These are phyloP conservation scores for Trissonchulus sp. DNA, from an alignment of 2,888 invertebrate genomes.

Conservation along the genomic window DNA sequence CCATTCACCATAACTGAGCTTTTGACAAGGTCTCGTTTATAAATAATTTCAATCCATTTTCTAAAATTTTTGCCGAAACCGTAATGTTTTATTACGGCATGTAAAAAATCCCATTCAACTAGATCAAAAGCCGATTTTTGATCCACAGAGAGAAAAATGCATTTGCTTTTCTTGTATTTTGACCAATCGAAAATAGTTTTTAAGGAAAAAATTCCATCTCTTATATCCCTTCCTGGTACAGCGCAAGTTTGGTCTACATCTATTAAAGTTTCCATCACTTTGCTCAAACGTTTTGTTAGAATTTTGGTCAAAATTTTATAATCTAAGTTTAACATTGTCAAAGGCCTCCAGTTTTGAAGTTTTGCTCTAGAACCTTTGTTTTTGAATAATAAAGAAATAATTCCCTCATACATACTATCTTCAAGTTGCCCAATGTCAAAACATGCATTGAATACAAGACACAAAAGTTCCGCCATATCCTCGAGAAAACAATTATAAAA, in stretches of 20 bases:
- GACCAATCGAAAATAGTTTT: not conserved
- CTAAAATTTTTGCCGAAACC: conserved; percentile 1
- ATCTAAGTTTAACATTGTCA: conserved; percentile 24
- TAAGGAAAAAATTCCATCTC: conserved; percentile 1
- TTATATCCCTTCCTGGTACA: conserved; percentile 25
- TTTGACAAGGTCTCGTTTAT: not conserved
- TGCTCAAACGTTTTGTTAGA: not conserved
- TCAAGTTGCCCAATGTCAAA: not conserved
- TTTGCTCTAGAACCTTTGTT: conserved; percentile 13
- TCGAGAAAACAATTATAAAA: not conserved
- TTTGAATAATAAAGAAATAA: conserved; percentile 27
- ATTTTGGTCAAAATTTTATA: conserved; percentile 26
- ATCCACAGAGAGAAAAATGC: conserved; percentile 11
- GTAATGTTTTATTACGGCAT: not conserved
- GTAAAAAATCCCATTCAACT: not conserved
- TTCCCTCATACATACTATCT: not conserved
- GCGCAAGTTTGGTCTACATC: conserved; percentile 22
- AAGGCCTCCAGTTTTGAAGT: conserved; percentile 14
- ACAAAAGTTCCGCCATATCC: not conserved
- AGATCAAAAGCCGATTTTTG: conserved; percentile 23
- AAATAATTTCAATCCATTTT: conserved; percentile 18
- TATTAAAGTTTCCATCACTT: conserved; percentile 11
- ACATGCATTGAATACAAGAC: not conserved
- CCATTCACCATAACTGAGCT: conserved; percentile 24
- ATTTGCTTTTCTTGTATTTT: not conserved